Conservation (phyloP, 2,113 vertebrate genomes). For the Saguinus imperator region DNA sequence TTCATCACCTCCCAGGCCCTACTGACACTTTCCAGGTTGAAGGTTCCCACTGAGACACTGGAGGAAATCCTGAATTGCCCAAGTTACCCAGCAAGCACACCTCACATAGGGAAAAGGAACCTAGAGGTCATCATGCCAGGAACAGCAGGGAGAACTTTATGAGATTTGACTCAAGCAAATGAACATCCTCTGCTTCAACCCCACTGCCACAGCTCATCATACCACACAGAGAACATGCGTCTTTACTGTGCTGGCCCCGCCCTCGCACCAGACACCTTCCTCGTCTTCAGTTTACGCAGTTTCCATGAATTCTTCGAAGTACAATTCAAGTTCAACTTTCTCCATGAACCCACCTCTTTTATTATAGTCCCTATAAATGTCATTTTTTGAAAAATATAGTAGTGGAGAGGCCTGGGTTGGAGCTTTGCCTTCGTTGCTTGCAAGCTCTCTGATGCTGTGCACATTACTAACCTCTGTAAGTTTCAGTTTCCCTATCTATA, state of each 20-base stretch:
- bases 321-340: not conserved
- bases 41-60: not conserved
- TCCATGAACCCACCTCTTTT: not conserved
- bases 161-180: not conserved
- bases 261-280: not conserved
- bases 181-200: not conserved
- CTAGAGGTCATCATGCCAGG: not conserved
- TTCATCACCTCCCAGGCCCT: not conserved
- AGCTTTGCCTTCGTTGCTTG: not conserved
- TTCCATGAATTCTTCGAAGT: conserved; percentile 8
- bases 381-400: not conserved
- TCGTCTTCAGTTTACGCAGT: not conserved
- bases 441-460: not conserved
- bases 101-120: not conserved
- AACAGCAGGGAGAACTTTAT: not conserved
- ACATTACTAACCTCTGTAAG: not conserved
- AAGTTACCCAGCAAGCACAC: not conserved
- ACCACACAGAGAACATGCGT: not conserved
- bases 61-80: not conserved
- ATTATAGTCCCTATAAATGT: conserved; percentile 6
- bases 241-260: not conserved
- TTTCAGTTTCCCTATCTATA: conserved; percentile 46
- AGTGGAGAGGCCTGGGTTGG: not conserved
- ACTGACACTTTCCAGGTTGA: not conserved
- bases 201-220: not conserved